These are phyloP conservation scores for Chiroxiphia lanceolata DNA, from an alignment of 2,797 vertebrate genomes.

Conservation along the genomic window DNA sequence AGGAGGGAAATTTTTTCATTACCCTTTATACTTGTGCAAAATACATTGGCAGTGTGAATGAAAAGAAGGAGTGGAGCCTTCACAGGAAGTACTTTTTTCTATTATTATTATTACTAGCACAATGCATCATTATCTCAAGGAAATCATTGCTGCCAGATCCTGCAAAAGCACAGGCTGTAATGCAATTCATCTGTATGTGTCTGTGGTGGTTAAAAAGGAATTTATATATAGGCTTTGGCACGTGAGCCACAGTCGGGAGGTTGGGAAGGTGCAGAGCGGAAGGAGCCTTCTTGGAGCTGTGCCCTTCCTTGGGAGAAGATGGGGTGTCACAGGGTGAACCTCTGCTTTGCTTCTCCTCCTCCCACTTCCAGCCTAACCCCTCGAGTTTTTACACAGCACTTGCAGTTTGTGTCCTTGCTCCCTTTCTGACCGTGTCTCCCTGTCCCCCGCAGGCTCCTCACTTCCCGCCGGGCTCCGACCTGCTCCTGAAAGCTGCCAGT, in stretches of 20 bases:
- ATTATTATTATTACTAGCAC: constrained; percentile 34
- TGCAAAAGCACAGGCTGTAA: background rate
- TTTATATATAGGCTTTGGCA: background rate
- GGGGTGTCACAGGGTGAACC: background rate
- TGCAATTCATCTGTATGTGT: background rate
- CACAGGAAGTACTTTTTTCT: constrained; percentile 23
- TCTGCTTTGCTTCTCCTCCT: background rate
- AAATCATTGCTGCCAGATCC: constrained; percentile 42
- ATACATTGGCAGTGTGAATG: background rate
- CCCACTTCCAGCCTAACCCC: background rate
- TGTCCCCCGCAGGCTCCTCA: constrained; percentile 80
- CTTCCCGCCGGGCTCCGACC: constrained; percentile 81
- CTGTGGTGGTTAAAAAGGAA: background rate
- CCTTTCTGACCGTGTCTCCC: background rate
- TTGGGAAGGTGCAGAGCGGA: background rate
- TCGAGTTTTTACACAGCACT: accelerated
- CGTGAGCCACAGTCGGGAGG: accelerated
- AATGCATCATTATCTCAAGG: constrained; percentile 52
- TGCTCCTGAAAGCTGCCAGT: constrained; percentile 83
- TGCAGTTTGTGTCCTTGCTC: background rate
- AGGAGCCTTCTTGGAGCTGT: background rate
- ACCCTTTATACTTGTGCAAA: background rate
- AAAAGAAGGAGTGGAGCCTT: background rate
- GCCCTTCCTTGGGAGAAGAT: background rate
- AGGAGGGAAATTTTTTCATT: background rate